Base-by-base conservation (phyloP, 2,113 vertebrate species). In the Carassius auratus region DNA sequence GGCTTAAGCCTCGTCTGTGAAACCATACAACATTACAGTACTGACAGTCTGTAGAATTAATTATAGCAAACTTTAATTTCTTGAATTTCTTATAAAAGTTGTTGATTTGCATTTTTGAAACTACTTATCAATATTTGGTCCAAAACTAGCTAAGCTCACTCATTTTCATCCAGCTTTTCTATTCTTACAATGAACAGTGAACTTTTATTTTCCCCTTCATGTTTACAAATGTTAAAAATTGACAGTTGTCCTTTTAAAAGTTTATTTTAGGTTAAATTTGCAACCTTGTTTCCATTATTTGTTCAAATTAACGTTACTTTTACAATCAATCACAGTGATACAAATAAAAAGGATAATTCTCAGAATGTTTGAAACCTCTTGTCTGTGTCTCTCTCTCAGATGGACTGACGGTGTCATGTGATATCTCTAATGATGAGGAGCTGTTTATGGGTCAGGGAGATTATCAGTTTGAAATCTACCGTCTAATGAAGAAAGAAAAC, bases 391-490 rank as follows among this genome's bases (percentile, higher is more conserved):
- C 42, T 84, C 4, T 36, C 14, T 74, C 45, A 95, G 97, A 98
- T 1, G 97, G 95, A 1, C 89, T 98, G 15, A 97, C 95, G 0
- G 96, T 98, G 26, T 99, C 97, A 76, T 98, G 97, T 33, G 97
- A 99, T 86, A 96, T 99, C 30, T 96, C 97, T 1, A 85, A 89
- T 0, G 98, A 99, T 0, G 94, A 97, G 77, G 96, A 96, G 77
- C 93, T 99, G 1, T 99, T 99, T 86, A 93, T 95, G 86, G 98
- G 98, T 7, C 66, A 93, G n/a, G 98, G 98, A 45, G 98, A 99
- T 87, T 97, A 96, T 81, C 98, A 99, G 94, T 99, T 98, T 92
- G 97, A 98, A 3, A 95, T 99, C 92, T 99, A 99, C 90, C 94
- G 97, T 83, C 92, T 95, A 50, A 99, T 99, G 97, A 96, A 93